Evolutionary conservation across 2,888 invertebrate species (phyloP), one percentile per base, ranked within the genome.

Genomic region (Herminia tarsipennalis): DNA sequence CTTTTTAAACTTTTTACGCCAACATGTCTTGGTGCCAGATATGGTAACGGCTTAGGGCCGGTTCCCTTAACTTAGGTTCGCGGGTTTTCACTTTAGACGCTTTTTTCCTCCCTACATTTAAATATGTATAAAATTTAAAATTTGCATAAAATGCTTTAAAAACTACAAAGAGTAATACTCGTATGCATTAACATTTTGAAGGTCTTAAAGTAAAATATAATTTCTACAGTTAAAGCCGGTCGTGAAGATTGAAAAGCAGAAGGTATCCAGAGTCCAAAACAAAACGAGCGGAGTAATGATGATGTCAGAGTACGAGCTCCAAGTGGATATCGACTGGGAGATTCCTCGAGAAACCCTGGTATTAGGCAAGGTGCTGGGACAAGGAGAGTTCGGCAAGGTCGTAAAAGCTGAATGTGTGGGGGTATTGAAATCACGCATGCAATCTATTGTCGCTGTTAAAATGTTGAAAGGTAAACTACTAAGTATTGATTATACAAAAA

Each of bases 361-460:
- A 0, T 78, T 98, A 2, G 97, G 97, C 0, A 95, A 96, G 70
- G 95, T 96, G 14, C 88, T 99, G 1, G 99, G 99, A 0, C 98
- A 99, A 76, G 99, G 99, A 0, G 99, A 99, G 10, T 99, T 99
- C 74, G 99, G 99, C 0, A 97, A 98, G 68, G 99, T 99, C 0
- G 95, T 98, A 29, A 96, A 96, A 81, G 98, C 96, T 0, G 96
- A 98, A 73, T 97, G 96, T 0, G 92, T 93, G 41, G 95, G 95
- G 3, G 90, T 95, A 33, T 70, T 94, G 47, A 94, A 95, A 66
- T 93, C 94, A 6, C 95, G 95, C 9, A 86, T 93, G 36, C 93
- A 93, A 36, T 94, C 94, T 5, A 94, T 97, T 5, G 99, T 99
- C 0, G 99, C 99, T 5, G 99, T 99, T 0, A 99, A 99, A 88